These are phyloP conservation scores for Calonectris borealis DNA, from an alignment of 2,113 vertebrate species.

Conservation along the genomic window DNA sequence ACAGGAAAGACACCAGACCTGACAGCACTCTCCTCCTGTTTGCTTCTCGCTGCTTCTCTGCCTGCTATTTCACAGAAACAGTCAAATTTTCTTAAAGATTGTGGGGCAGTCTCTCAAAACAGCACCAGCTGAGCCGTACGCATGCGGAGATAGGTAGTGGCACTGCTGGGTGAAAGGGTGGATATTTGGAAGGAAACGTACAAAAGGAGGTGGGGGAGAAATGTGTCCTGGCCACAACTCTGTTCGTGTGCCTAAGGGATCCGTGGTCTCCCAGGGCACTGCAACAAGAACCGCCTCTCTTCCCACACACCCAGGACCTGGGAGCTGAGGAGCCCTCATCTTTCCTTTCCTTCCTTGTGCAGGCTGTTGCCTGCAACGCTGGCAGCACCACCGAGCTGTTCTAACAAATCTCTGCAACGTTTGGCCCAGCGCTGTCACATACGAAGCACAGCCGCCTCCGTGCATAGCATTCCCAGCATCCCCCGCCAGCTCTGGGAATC, in stretches of 20 bases:
- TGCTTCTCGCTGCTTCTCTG: neutral
- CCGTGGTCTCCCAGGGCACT: neutral
- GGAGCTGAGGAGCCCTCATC: neutral
- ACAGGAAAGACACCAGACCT: neutral
- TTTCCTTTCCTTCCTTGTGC: neutral
- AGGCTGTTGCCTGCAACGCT: neutral
- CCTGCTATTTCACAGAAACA: neutral
- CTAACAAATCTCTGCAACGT: neutral
- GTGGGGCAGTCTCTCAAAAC: neutral
- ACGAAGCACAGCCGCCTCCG: neutral
- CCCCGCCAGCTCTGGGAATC: neutral
- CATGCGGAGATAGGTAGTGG: neutral
- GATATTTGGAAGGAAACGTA: neutral
- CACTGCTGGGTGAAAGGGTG: neutral
- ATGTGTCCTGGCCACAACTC: neutral
- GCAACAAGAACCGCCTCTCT: neutral
- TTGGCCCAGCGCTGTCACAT: neutral
- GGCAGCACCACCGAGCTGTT: neutral
- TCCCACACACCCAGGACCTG: neutral
- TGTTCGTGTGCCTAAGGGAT: accelerated
- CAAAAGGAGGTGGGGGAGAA: neutral
- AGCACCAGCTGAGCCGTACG: neutral
- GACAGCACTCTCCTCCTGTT: neutral
- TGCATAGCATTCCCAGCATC: neutral
- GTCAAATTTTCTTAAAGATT: neutral